Conservation (phyloP, 2,888 invertebrate genomes). For the Lepetodrilus schrolli region DNA sequence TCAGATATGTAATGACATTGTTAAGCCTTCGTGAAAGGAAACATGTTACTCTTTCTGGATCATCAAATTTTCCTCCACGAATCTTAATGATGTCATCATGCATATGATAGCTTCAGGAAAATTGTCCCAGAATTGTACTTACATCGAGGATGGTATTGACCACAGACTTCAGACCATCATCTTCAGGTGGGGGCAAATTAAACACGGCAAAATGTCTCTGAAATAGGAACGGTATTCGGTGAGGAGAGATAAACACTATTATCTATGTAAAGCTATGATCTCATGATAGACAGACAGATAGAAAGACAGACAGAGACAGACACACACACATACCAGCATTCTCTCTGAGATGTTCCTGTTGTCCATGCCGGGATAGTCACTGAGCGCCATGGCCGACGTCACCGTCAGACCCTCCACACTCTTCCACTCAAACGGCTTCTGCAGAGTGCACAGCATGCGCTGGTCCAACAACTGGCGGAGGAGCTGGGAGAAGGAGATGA, state of each 20-base stretch:
- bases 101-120: too few relatives aligned
- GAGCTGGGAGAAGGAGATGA: slow-evolving; percentile 57
- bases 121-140: too few relatives aligned
- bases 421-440: slow-evolving; percentile 74
- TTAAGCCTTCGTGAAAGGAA: too few relatives aligned
- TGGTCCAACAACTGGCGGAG: slow-evolving; percentile 72
- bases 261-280: not conserved
- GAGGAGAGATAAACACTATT: too few relatives aligned
- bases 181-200: slow-evolving; percentile 68
- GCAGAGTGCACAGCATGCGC: slow-evolving; percentile 69
- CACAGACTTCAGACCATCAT: slow-evolving; percentile 67
- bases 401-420: slow-evolving; percentile 72
- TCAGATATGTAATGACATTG: too few relatives aligned
- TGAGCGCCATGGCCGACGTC: slow-evolving; percentile 70
- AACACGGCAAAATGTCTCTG: slow-evolving; percentile 75
- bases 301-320: too few relatives aligned
- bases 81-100: too few relatives aligned
- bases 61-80: too few relatives aligned
- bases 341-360: slow-evolving; percentile 63
- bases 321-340: slow-evolving; percentile 72
- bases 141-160: slow-evolving; percentile 74
- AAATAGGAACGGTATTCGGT: slow-evolving; percentile 40
- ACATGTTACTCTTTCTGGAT: too few relatives aligned
- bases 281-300: not conserved
- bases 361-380: slow-evolving; percentile 63